phyloP scores from a whole-genome alignment of 1,140 invertebrate species.

The Adelges cooleyi region DNA sequence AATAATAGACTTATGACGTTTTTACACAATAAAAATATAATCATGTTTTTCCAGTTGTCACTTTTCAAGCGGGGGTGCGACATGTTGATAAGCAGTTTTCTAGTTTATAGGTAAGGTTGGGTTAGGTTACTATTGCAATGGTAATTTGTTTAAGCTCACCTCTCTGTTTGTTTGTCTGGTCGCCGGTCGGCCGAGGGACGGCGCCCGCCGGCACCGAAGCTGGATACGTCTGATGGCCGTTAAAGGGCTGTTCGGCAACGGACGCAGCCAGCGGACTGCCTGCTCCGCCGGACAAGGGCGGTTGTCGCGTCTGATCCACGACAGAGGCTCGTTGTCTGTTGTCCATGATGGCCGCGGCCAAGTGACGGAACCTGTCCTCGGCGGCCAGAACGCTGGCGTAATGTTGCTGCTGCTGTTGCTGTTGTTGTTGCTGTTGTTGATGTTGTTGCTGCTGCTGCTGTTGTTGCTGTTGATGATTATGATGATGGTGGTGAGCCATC shows the following conservation, averaged over 20 bases:
- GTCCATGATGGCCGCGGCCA: constrained; percentile 2
- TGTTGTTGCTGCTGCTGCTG: neutral
- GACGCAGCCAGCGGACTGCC: neutral
- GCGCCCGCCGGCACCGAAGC: neutral
- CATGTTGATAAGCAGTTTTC: no score
- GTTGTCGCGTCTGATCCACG: constrained; percentile 8
- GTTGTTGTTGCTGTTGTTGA: neutral
- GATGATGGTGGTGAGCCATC: neutral
- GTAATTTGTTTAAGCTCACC: neutral
- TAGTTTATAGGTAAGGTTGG: no score
- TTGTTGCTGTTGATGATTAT: neutral
- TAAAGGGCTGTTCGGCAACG: neutral
- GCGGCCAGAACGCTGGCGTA: constrained; percentile 8
- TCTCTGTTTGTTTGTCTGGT: constrained; percentile 8
- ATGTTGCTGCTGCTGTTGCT: constrained; percentile 4
- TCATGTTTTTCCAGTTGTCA: no score
- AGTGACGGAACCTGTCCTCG: constrained; percentile 1
- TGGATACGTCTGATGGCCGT: constrained; percentile 10
- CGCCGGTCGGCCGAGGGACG: neutral
- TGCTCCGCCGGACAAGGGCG: neutral
- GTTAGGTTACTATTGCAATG: no score
- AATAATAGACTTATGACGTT: no score
- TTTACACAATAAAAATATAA: no score
- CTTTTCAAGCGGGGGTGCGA: no score
- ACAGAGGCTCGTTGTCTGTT: constrained; percentile 7